Conservation (phyloP, 2,888 invertebrate genomes). For the Clivina fossor region DNA sequence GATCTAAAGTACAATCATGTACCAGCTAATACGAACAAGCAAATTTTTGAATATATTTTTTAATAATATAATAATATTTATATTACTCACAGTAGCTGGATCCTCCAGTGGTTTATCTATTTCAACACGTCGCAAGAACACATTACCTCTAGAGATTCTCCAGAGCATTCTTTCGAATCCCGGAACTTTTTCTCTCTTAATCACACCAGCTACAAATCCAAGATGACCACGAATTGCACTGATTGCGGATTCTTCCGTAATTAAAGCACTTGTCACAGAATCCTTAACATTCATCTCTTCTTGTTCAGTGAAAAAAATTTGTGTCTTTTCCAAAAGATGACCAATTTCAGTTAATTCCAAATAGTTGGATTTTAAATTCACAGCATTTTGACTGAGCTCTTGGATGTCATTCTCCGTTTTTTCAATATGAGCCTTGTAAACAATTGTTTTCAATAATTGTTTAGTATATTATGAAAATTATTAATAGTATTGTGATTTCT, state of each 20-base stretch:
- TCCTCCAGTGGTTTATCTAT: conserved; percentile 82
- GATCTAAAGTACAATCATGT: too few species aligned
- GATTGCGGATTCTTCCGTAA: conserved; percentile 54
- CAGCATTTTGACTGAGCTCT: conserved; percentile 90
- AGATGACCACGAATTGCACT: conserved; percentile 56
- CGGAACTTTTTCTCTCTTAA: conserved; percentile 82
- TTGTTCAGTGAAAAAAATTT: conserved; percentile 83
- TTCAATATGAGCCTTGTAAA: conserved; percentile 91
- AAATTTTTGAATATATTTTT: too few species aligned
- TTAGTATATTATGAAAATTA: too few species aligned
- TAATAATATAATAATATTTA: background rate
- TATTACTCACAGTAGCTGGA: conserved; percentile 71
- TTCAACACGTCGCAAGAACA: conserved; percentile 84
- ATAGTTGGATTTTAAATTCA: conserved; percentile 88
- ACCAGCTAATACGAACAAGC: too few species aligned
- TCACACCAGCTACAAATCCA: conserved; percentile 91
- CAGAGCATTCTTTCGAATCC: conserved; percentile 92
- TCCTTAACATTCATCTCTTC: conserved; percentile 69
- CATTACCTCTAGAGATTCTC: conserved; percentile 90
- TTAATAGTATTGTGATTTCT: too few species aligned
- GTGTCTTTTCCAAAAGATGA: conserved; percentile 90
- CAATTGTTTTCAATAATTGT: too few species aligned
- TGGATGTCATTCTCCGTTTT: conserved; percentile 94
- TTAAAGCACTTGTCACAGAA: conserved; percentile 61
- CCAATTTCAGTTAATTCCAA: conserved; percentile 87